Evolutionary conservation across 2,888 invertebrate genomes (phyloP), one percentile per base, ranked within the genome.

Genomic region (Drosophila suboccidentalis): DNA sequence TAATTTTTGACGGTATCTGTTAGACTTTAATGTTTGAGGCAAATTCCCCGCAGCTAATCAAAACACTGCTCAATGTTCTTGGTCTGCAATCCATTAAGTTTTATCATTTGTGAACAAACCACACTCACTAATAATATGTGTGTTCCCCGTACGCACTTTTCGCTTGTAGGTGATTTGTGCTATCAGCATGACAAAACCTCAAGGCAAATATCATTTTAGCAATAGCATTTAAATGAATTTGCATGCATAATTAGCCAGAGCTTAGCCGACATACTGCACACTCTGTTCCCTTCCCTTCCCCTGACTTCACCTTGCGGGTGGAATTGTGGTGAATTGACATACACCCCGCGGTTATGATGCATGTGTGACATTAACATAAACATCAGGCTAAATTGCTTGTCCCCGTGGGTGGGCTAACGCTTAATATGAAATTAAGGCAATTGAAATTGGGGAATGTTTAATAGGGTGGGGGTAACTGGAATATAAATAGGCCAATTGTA

Each of bases 171-270:
- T 47, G 26, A 29, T 53, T 51, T 62, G 32, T 50, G 26, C 26
- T 51, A 50, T 57, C 63, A 47, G 55, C 54, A 17, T 53, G 66
- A 38, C 57, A 84, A 69, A 71, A 73, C 69, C 68, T 68, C 50
- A 22, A 46, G 62, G 69, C 78, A 82, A 74, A 76, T 76, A 66
- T 46, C 63, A 67, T 78, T 81, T 65, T 57, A 76, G 72, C 79
- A 84, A 81, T 78, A 68, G 62, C 59, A 76, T 84, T 83, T 61
- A 75, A 82, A 78, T 74, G 66, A 84, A 76, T 83, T 78, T 87
- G 79, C 85, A 84, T 87, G 82, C 72, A 71, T 85, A 87, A 87
- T 87, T 84, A 82, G 82, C 78, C 69, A 51, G 58, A 57, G 69
- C 68, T 66, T 71, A 71, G 54, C 38, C 60, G 51, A 51, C 66